Conservation (phyloP, 2,113 vertebrate species). For the Zeus faber region DNA sequence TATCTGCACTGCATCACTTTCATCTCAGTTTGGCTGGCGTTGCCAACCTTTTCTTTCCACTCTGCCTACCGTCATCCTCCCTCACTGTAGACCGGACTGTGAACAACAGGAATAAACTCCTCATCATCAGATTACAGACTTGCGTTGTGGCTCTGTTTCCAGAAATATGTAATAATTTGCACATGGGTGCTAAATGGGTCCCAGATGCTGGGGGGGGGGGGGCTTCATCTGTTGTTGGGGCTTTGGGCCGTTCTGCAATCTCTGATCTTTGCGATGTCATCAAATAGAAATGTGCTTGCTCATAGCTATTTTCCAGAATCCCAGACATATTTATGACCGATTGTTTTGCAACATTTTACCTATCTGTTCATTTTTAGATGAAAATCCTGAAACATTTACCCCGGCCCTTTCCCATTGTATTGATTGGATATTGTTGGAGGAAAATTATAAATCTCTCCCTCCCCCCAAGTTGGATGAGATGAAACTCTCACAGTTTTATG, state of each 20-base stretch:
- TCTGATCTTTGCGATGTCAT: constrained; percentile 55
- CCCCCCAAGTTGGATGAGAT: no score
- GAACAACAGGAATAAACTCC: constrained; percentile 54
- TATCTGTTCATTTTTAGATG: constrained; percentile 34
- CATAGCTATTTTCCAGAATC: constrained; percentile 29
- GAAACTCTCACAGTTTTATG: constrained; percentile 28
- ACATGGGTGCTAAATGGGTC: constrained; percentile 64
- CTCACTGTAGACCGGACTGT: constrained; percentile 52
- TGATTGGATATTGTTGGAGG: constrained; percentile 42
- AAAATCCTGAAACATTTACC: no score
- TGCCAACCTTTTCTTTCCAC: background rate
- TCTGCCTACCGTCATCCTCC: constrained; percentile 14
- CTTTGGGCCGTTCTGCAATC: constrained; percentile 37
- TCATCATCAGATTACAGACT: constrained; percentile 67
- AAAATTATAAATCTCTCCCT: constrained; percentile 26
- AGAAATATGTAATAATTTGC: constrained; percentile 69
- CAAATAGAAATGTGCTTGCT: constrained; percentile 44
- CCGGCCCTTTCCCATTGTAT: constrained; percentile 2
- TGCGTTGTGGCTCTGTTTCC: constrained; percentile 44
- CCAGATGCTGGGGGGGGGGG: constrained; percentile 60
- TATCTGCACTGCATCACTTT: no score
- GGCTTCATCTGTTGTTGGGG: constrained; percentile 59
- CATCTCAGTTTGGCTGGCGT: no score
- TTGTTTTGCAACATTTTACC: constrained; percentile 24
- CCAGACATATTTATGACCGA: constrained; percentile 35